Conservation (phyloP, 2,888 invertebrate genomes). For the Kryphioiulus occultus region DNA sequence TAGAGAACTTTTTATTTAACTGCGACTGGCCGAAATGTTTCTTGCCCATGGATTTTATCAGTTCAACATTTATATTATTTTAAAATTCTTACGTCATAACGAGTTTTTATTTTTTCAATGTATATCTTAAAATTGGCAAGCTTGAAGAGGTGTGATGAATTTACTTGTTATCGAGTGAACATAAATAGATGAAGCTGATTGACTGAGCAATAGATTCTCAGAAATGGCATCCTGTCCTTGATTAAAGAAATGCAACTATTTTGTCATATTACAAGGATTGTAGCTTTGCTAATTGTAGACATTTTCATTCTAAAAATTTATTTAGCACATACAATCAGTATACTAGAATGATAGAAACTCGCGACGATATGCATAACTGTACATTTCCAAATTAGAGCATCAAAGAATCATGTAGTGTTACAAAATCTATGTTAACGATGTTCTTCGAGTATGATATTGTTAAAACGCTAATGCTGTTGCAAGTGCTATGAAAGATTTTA, state of each 20-base stretch:
- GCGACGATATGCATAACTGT: background rate
- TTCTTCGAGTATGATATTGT: background rate
- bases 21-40: background rate
- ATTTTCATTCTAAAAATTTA: background rate
- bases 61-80: background rate
- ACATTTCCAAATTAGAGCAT: background rate
- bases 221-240: background rate
- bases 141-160: background rate
- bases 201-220: background rate
- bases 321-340: background rate
- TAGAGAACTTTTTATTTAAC: background rate
- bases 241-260: background rate
- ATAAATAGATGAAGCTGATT: background rate
- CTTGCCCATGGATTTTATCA: background rate
- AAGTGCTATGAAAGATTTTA: background rate
- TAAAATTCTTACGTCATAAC: background rate
- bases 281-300: background rate
- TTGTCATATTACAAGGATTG: background rate
- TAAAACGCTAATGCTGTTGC: background rate
- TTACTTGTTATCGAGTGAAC: background rate
- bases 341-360: background rate
- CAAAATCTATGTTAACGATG: background rate
- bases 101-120: background rate
- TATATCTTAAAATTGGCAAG: background rate
- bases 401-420: background rate